phyloP scores from a whole-genome alignment of 2,888 invertebrate genomes.

The Antheraea yamamai region DNA sequence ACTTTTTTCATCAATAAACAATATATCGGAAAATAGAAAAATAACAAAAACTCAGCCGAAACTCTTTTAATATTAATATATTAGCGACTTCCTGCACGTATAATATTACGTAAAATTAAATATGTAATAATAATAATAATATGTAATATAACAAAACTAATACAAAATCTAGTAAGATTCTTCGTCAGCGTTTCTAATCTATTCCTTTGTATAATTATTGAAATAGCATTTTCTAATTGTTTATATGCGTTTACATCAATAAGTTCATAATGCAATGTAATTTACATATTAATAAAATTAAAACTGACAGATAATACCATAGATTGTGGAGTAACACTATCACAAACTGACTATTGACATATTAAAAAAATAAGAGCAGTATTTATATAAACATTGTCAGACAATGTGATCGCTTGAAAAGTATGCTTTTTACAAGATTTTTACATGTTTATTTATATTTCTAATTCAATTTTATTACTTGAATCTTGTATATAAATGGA shows the following conservation, averaged over 20 bases:
- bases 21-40: too few relatives aligned
- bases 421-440: slow-evolving; percentile 41
- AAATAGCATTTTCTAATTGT: neutral
- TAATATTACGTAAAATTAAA: too few relatives aligned
- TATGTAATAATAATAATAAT: too few relatives aligned
- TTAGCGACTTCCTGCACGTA: too few relatives aligned
- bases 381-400: slow-evolving; percentile 21
- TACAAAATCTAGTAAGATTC: too few relatives aligned
- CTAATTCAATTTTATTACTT: slow-evolving; percentile 36
- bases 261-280: too few relatives aligned
- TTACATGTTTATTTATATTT: slow-evolving; percentile 42
- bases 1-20: too few relatives aligned
- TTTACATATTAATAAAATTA: neutral
- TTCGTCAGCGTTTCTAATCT: too few relatives aligned
- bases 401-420: slow-evolving; percentile 24
- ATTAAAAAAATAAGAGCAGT: neutral
- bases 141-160: too few relatives aligned
- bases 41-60: too few relatives aligned
- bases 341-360: neutral
- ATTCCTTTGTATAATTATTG: neutral
- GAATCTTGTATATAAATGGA: slow-evolving; percentile 47
- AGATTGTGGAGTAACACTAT: neutral
- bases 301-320: neutral
- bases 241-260: neutral
- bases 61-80: too few relatives aligned